These are phyloP conservation scores for Lissonota sp. DNA, from an alignment of 2,888 invertebrate species.

Conservation along the genomic window DNA sequence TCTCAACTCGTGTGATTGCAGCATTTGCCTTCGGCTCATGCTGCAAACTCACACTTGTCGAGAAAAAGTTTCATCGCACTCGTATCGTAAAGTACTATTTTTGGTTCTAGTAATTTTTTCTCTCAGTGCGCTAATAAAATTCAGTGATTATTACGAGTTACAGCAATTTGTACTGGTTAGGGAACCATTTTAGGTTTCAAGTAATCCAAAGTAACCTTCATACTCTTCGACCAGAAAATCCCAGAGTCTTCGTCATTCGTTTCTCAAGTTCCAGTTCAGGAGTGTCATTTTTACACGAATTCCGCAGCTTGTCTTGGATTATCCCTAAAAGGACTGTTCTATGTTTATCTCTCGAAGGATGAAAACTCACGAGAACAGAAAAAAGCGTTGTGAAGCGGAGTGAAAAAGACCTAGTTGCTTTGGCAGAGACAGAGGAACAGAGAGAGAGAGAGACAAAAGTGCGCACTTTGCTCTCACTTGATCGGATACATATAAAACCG, in stretches of 20 bases:
- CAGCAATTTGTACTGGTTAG: no score
- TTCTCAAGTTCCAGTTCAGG: conserved; percentile 12
- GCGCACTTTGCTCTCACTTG: conserved; percentile 56
- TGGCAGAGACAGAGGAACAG: conserved; percentile 8
- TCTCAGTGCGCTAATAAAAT: no score
- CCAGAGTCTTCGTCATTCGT: conserved; percentile 5
- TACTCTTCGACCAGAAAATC: not conserved
- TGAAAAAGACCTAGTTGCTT: conserved; percentile 31
- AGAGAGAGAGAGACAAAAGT: conserved; percentile 16
- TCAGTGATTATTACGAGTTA: no score
- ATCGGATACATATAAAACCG: conserved; percentile 39
- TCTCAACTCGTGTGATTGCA: no score
- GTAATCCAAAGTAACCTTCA: no score
- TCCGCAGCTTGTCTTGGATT: conserved; percentile 8
- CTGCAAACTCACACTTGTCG: no score
- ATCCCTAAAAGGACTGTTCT: conserved; percentile 46
- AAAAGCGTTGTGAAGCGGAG: conserved; percentile 43
- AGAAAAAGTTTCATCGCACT: no score
- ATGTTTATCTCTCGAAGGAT: conserved; percentile 41
- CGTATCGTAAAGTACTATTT: no score
- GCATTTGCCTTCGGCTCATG: no score
- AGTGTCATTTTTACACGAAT: not conserved
- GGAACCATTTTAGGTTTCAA: no score
- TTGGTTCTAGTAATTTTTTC: no score
- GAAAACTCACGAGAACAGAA: conserved; percentile 9